phyloP scores from a whole-genome alignment of 2,113 vertebrate species.

The Tympanuchus pallidicinctus region DNA sequence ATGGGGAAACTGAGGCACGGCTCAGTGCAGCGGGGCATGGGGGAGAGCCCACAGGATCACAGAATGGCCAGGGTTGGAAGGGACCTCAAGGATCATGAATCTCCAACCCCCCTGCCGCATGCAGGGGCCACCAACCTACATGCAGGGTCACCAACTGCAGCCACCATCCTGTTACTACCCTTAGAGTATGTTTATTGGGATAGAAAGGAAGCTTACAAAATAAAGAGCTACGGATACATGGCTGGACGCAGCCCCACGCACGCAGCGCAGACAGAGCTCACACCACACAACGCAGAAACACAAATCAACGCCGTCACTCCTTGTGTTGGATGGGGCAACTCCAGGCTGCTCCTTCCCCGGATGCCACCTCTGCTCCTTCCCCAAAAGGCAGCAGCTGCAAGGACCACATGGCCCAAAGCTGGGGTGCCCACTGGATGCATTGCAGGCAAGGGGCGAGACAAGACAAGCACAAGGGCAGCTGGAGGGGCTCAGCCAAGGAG shows the following conservation, averaged over 20 bases:
- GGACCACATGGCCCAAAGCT: background rate
- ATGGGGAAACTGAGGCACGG: background rate
- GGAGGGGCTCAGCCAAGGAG: background rate
- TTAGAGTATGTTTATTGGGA: slow-evolving; percentile 20
- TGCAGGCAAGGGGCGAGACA: background rate
- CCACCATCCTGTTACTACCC: background rate
- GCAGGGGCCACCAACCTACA: too few species aligned
- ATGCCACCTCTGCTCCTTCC: background rate
- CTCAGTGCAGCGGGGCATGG: background rate
- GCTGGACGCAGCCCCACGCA: background rate
- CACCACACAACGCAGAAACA: background rate
- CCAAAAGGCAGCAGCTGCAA: background rate
- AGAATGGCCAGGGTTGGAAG: too few species aligned
- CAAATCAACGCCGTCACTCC: background rate
- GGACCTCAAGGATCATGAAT: too few species aligned
- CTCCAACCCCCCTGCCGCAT: too few species aligned
- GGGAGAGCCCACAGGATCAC: background rate
- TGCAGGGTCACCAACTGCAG: background rate
- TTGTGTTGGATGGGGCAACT: background rate
- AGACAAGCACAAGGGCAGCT: background rate
- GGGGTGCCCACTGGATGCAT: background rate
- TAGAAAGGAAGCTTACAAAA: slow-evolving; percentile 43
- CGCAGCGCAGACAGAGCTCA: fast-evolving
- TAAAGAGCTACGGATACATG: background rate
- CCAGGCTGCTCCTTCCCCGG: background rate